phyloP scores from a whole-genome alignment of 2,888 invertebrate species.

The Ophioninae sp. region DNA sequence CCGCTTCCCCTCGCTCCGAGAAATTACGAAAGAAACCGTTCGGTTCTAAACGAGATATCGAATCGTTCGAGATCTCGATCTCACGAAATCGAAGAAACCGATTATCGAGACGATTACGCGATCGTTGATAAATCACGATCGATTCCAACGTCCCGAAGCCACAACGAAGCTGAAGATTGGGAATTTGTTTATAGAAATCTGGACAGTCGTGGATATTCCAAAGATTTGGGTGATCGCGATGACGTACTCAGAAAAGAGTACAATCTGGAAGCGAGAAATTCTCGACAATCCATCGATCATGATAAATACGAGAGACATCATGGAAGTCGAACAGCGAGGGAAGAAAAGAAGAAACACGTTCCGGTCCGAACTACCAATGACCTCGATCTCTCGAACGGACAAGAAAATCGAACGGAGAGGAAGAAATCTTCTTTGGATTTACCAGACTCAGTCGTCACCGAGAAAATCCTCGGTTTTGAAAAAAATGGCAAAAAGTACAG shows the following conservation, averaged over 20 bases:
- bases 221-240: slow-evolving; percentile 86
- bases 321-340: slow-evolving; percentile 43
- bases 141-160: too few species aligned
- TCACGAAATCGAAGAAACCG: slow-evolving; percentile 63
- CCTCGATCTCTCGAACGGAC: slow-evolving; percentile 35
- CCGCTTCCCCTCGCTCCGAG: slow-evolving; percentile 70
- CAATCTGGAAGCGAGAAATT: slow-evolving; percentile 49
- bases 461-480: slow-evolving; percentile 43
- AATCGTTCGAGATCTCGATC: slow-evolving; percentile 20
- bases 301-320: slow-evolving; percentile 65
- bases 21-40: slow-evolving; percentile 67
- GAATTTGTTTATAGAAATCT: slow-evolving; percentile 90
- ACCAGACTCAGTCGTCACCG: slow-evolving; percentile 23
- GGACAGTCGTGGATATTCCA: slow-evolving; percentile 87
- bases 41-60: slow-evolving; percentile 57
- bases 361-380: slow-evolving; percentile 35
- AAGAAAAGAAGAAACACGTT: slow-evolving; percentile 61
- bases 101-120: slow-evolving; percentile 63
- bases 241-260: slow-evolving; percentile 83
- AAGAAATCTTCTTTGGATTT: slow-evolving; percentile 48
- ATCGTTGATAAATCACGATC: too few species aligned
- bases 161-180: slow-evolving; percentile 85
- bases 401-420: slow-evolving; percentile 38
- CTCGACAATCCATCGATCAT: slow-evolving; percentile 56
- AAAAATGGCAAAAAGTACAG: slow-evolving; percentile 66